Conservation (phyloP, 1,140 invertebrate genomes). For the Penaeus japonicus region DNA sequence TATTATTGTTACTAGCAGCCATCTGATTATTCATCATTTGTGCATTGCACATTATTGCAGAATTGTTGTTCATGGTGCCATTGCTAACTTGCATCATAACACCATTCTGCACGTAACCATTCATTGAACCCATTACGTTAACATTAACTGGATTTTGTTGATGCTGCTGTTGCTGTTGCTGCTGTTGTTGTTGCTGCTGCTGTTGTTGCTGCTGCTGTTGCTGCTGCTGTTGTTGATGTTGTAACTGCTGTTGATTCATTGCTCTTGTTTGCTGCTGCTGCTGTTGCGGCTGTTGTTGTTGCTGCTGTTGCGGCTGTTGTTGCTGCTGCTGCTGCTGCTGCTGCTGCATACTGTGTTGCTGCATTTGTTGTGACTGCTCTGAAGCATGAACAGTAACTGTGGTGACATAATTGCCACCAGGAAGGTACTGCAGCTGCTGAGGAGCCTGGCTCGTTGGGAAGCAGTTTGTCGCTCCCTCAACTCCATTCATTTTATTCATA, state of each 20-base stretch:
- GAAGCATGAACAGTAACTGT: conserved; percentile 49
- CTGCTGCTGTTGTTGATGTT: neutral
- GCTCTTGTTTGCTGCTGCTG: neutral
- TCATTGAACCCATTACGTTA: conserved; percentile 39
- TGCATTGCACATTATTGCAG: conserved; percentile 9
- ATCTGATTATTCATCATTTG: conserved; percentile 51
- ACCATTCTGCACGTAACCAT: conserved; percentile 47
- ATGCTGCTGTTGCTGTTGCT: conserved; percentile 20
- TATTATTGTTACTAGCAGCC: conserved; percentile 33
- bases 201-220: conserved; percentile 26
- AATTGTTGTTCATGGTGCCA: conserved; percentile 2
- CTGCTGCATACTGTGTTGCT: neutral
- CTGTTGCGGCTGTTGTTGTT: conserved; percentile 21
- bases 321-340: no score
- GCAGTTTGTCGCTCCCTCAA: conserved; percentile 41
- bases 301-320: conserved; percentile 11
- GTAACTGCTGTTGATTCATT: conserved; percentile 6
- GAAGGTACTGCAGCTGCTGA: conserved; percentile 46
- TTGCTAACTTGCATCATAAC: conserved; percentile 52
- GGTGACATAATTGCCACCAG: conserved; percentile 47
- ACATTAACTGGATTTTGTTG: conserved; percentile 31
- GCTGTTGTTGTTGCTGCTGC: neutral
- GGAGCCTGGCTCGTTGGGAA: conserved; percentile 41
- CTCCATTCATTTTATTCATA: conserved; percentile 50
- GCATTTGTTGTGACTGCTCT: conserved; percentile 38